Percentiles rank a stretch among this genome's conserved stretches.
Conservation (phyloP, 2,888 invertebrate species). For the Amitus sp. region DNA sequence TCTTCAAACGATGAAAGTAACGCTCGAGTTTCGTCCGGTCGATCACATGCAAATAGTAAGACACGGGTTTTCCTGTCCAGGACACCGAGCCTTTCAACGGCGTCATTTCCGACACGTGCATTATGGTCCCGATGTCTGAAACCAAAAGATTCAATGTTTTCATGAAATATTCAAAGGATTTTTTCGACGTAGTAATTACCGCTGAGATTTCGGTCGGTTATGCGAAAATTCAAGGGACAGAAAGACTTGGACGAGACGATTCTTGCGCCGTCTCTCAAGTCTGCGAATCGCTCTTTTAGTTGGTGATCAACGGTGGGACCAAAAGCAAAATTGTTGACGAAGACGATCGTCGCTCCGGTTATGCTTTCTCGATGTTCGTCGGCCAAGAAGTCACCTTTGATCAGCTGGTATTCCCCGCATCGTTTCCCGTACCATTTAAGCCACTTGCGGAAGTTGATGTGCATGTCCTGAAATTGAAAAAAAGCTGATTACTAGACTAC, state of each 20-base stretch:
- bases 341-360: constrained; percentile 93
- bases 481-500: no score
- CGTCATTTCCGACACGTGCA: constrained; percentile 97
- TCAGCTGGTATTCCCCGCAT: constrained; percentile 88
- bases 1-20: constrained; percentile 95
- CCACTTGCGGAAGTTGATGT: constrained; percentile 90
- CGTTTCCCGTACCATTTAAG: constrained; percentile 99
- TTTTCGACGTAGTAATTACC: no score
- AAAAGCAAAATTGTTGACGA: constrained; percentile 99
- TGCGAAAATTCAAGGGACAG: constrained; percentile 97
- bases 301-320: constrained; percentile 97
- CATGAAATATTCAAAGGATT: neutral
- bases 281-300: constrained; percentile 95
- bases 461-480: constrained; percentile 79
- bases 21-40: constrained; percentile 97
- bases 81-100: constrained; percentile 96
- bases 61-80: constrained; percentile 99
- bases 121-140: constrained; percentile 95
- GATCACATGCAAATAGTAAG: constrained; percentile 97
- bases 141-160: constrained; percentile 28
- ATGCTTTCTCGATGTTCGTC: constrained; percentile 95
- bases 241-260: constrained; percentile 99
- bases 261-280: constrained; percentile 93
- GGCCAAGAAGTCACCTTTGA: constrained; percentile 94
- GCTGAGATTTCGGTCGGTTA: constrained; percentile 96